A percentile compares a stretch with the other conserved stretches of the same genome.
phyloP scores from a whole-genome alignment of 1,140 invertebrate species.

The Kradibia gibbosae region DNA sequence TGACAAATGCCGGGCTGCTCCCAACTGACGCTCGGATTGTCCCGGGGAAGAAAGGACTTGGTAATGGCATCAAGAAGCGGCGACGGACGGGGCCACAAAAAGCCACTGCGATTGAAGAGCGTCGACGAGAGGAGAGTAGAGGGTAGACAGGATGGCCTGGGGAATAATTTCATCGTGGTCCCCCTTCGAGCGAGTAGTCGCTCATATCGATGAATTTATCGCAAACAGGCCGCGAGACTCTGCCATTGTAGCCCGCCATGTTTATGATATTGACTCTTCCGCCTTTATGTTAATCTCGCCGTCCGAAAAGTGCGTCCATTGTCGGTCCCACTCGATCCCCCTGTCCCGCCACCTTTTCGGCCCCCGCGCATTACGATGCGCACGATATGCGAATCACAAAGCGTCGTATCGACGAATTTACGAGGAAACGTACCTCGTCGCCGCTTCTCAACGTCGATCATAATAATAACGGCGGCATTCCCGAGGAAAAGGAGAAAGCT shows the following conservation, averaged over 20 bases:
- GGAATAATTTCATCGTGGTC: background rate
- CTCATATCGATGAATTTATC: conserved; percentile 68
- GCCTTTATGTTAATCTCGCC: conserved; percentile 68
- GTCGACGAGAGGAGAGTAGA: background rate
- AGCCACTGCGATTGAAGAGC: too few relatives aligned
- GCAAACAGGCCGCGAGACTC: conserved; percentile 27
- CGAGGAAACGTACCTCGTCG: conserved; percentile 65
- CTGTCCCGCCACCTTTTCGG: background rate
- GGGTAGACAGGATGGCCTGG: background rate
- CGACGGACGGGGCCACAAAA: background rate
- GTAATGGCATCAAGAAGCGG: too few relatives aligned
- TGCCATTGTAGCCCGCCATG: conserved; percentile 54
- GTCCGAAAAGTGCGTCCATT: conserved; percentile 49
- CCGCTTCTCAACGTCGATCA: background rate
- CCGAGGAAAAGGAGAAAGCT: too few relatives aligned
- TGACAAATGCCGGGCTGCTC: background rate
- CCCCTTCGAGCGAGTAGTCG: too few relatives aligned
- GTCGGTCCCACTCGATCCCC: conserved; percentile 21
- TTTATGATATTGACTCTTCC: conserved; percentile 72
- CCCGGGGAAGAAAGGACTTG: background rate
- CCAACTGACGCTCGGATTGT: background rate
- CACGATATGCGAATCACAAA: conserved; percentile 38
- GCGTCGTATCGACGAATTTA: conserved; percentile 70
- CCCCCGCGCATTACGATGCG: background rate
- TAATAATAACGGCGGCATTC: conserved; percentile 29